These are phyloP conservation scores for Bombus balteatus DNA, from an alignment of 1,140 invertebrate species.

Conservation along the genomic window DNA sequence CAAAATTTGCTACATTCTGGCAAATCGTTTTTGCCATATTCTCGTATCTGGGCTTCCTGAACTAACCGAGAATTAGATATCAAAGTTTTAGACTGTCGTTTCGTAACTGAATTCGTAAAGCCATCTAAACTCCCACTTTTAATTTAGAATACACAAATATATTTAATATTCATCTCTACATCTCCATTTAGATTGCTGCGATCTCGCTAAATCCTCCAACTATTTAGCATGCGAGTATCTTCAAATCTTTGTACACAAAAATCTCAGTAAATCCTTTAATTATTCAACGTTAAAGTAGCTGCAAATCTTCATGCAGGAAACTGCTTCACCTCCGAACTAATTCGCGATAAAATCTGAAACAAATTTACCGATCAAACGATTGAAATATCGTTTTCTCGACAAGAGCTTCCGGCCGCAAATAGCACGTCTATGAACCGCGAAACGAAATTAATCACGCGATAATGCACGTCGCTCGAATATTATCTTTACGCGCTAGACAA, in stretches of 20 bases:
- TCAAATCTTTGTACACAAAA: too few species aligned
- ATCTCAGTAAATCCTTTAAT: neutral
- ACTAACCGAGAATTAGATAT: neutral
- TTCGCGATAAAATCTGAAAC: too few species aligned
- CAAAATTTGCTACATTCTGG: too few species aligned
- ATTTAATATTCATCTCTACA: neutral
- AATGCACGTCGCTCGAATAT: neutral
- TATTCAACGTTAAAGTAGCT: neutral
- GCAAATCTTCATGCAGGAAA: neutral
- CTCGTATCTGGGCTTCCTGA: too few species aligned
- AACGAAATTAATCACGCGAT: conserved; percentile 16
- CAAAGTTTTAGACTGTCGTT: neutral
- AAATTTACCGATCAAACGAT: neutral
- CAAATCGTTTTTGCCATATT: too few species aligned
- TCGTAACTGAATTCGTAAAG: neutral
- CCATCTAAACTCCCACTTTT: neutral
- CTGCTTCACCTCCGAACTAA: neutral
- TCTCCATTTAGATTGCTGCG: neutral
- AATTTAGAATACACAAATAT: neutral
- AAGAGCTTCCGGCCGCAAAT: neutral
- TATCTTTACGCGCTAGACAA: neutral
- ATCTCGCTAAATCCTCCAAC: neutral
- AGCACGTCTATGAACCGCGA: neutral
- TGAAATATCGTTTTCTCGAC: neutral
- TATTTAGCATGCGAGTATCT: too few species aligned